Conservation (phyloP, 2,888 invertebrate genomes). For the Eupithecia insigniata region DNA sequence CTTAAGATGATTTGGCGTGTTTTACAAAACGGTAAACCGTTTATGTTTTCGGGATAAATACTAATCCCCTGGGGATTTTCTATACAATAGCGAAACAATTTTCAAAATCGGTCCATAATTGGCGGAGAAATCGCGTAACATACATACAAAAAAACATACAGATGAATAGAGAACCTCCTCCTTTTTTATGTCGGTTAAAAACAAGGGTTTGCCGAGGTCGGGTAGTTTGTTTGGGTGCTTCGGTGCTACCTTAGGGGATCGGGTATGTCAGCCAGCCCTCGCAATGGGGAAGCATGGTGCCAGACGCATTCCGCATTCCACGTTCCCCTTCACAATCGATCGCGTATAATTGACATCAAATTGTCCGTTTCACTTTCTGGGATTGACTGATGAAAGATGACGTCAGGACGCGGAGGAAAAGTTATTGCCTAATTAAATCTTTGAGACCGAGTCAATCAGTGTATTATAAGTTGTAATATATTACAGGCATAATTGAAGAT, state of each 20-base stretch:
- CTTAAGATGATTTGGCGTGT: too few relatives aligned
- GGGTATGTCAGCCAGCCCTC: constrained; percentile 49
- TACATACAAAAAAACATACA: too few relatives aligned
- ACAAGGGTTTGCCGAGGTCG: constrained; percentile 34
- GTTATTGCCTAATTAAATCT: constrained; percentile 9
- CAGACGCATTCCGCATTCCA: constrained; percentile 60
- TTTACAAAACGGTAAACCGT: too few relatives aligned
- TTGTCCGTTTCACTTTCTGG: constrained; percentile 61
- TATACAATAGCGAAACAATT: too few relatives aligned
- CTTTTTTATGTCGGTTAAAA: too few relatives aligned
- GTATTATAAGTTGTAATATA: too few relatives aligned
- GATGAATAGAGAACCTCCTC: too few relatives aligned
- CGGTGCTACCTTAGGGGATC: constrained; percentile 41
- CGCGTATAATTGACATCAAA: constrained; percentile 65
- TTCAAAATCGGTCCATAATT: too few relatives aligned
- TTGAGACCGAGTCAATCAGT: constrained; percentile 9
- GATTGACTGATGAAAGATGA: constrained; percentile 42
- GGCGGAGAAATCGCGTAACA: too few relatives aligned
- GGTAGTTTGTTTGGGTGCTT: constrained; percentile 60
- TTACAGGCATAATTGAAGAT: background rate
- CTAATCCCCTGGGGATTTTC: too few relatives aligned
- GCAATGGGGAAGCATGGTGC: constrained; percentile 47
- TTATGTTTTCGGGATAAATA: too few relatives aligned
- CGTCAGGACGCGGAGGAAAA: background rate
- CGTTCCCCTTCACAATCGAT: constrained; percentile 66